These are phyloP conservation scores for Tetramorium alpestre DNA, from an alignment of 1,140 invertebrate species.

Conservation along the genomic window DNA sequence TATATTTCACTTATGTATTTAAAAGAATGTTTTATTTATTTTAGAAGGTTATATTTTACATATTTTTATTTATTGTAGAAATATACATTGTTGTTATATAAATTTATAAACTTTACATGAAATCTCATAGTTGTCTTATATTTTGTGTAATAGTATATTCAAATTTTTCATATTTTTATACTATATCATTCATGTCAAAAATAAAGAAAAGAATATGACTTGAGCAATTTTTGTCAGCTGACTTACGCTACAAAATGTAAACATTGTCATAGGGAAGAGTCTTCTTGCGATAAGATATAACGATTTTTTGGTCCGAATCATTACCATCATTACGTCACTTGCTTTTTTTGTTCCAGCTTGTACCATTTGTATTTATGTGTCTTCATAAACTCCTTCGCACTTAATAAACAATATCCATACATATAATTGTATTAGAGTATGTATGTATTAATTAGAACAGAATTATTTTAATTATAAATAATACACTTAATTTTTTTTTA, in stretches of 20 bases:
- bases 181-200: too few relatives aligned
- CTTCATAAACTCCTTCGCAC: constrained; percentile 26
- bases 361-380: constrained; percentile 33
- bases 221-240: too few relatives aligned
- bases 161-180: neutral
- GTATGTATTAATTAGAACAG: neutral
- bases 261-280: constrained; percentile 50
- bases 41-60: neutral
- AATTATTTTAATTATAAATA: neutral
- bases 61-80: neutral
- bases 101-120: neutral
- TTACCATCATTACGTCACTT: constrained; percentile 40
- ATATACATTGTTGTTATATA: neutral
- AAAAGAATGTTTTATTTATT: neutral
- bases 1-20: neutral
- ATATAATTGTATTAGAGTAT: neutral
- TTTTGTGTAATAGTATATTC: neutral
- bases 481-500: neutral
- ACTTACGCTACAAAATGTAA: constrained; percentile 27
- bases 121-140: neutral
- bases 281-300: constrained; percentile 47
- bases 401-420: neutral
- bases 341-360: constrained; percentile 5
- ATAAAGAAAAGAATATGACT: too few relatives aligned
- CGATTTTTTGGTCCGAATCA: constrained; percentile 19